Conservation (phyloP, 2,797 vertebrate species). For the Poeciliopsis gracilis region DNA sequence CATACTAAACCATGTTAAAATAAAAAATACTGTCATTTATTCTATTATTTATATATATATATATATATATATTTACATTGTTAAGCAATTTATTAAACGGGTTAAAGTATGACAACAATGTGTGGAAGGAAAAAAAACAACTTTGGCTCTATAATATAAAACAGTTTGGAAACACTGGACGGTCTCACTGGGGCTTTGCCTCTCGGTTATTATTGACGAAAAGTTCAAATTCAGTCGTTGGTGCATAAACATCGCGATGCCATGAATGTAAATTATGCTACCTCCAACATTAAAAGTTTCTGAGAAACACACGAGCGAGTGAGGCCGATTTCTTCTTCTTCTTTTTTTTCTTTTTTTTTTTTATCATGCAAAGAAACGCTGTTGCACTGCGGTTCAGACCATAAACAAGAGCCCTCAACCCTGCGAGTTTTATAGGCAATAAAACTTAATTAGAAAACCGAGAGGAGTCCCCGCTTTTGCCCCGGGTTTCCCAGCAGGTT, state of each 20-base stretch:
- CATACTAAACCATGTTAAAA: no score
- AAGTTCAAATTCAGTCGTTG: neutral
- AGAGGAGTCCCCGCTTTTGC: constrained; percentile 90
- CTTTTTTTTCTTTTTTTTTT: no score
- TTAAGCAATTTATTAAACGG: no score
- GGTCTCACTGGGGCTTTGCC: neutral
- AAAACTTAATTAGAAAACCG: constrained; percentile 93
- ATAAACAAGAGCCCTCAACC: constrained; percentile 71
- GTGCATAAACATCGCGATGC: neutral
- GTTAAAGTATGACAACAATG: neutral
- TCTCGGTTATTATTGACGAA: neutral
- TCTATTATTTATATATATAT: no score
- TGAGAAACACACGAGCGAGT: constrained; percentile 11
- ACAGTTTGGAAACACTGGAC: neutral
- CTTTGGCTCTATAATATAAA: neutral
- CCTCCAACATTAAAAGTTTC: constrained; percentile 26
- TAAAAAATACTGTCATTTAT: neutral
- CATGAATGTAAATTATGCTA: neutral
- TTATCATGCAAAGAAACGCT: constrained; percentile 23
- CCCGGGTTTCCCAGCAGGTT: constrained; percentile 82
- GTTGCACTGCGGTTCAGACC: constrained; percentile 44
- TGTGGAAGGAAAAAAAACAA: neutral
- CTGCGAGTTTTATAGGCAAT: constrained; percentile 83
- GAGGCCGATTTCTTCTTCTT: constrained; percentile 29
- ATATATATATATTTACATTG: neutral